Conservation (phyloP, 1,140 invertebrate genomes). For the Bombyx mandarina region DNA sequence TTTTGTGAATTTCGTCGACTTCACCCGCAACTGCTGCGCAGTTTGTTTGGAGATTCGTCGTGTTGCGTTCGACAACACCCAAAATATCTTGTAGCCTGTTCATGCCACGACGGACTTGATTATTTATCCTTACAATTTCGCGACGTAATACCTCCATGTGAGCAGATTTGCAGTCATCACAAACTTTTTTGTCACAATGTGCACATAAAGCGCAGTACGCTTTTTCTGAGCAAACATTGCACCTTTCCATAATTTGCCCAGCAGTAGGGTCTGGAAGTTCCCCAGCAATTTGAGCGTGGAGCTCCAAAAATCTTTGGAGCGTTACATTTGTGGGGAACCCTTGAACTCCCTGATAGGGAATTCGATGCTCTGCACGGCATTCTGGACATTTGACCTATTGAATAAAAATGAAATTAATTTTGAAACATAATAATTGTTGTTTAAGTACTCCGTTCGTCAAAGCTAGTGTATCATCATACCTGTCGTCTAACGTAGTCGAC, state of each 20-base stretch:
- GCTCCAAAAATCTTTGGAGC: slow-evolving; percentile 93
- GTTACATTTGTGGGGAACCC: slow-evolving; percentile 97
- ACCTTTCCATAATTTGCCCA: slow-evolving; percentile 86
- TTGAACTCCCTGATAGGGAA: slow-evolving; percentile 96
- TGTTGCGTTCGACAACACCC: slow-evolving; percentile 88
- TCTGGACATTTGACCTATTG: slow-evolving; percentile 97
- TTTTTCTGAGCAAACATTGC: slow-evolving; percentile 95
- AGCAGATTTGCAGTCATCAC: slow-evolving; percentile 91
- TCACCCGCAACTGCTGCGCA: slow-evolving; percentile 89
- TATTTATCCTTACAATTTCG: slow-evolving; percentile 94
- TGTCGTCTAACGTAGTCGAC: slow-evolving; percentile 95
- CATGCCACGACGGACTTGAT: slow-evolving; percentile 89
- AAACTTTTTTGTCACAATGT: slow-evolving; percentile 95
- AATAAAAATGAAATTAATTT: slow-evolving; percentile 9
- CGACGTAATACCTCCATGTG: slow-evolving; percentile 96
- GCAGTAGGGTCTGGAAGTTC: slow-evolving; percentile 90
- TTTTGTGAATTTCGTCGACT: slow-evolving; percentile 91
- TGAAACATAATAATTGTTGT: background rate
- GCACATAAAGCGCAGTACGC: slow-evolving; percentile 89
- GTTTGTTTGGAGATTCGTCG: slow-evolving; percentile 86
- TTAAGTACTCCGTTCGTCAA: too few species aligned
- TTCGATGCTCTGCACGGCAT: slow-evolving; percentile 96
- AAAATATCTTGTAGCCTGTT: slow-evolving; percentile 89
- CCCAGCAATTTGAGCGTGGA: slow-evolving; percentile 94
- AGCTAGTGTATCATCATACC: slow-evolving; percentile 57